Evolutionary conservation across 2,888 invertebrate species (phyloP), one percentile per base, ranked within the genome.

Genomic region (Brachylomia viminalis): DNA sequence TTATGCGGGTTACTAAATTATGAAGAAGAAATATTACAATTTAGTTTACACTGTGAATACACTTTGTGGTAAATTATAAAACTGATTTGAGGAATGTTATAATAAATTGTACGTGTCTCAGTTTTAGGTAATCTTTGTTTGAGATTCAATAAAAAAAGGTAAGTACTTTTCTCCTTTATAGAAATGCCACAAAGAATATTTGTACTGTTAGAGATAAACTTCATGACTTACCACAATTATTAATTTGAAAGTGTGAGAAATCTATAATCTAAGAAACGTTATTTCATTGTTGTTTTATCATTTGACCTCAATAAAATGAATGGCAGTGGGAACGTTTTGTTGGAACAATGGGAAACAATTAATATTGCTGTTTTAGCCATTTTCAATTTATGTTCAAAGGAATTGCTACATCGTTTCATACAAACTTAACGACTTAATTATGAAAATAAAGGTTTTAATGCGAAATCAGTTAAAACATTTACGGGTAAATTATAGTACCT

Each of bases 211-310:
- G 54, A 69, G 72, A 66, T 85, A 82, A 86, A 47, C 56, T 67
- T 52, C 33, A 23, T 47, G 59, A 49, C 38, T 62, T 45, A 71
- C 73, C 27, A 66, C 65, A 85, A 86, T 86, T 33, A 33, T 33
- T 73, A 82, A 83, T 84, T 82, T 75, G 88, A 90, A 89, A 90
- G 90, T 87, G 86, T 86, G 87, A 83, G 86, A 89, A 89, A 87
- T 90, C 83, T 84, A 83, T 80, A 87, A 89, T 89, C 77, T 61
- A 77, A 75, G 83, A 77, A 85, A 81, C 83, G 77, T 81, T 68
- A 74, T 75, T 70, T 72, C 74, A 79, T 86, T 82, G 78, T 86
- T 89, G 81, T 79, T 87, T 83, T 81, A 86, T 85, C 68, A 76
- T 67, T 65, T 72, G 85, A 76, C 82, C 82, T 72, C 72, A 87